A percentile compares a stretch with the other conserved stretches of the same genome.
Conservation (phyloP, 2,797 vertebrate species). For the Cetoscarus ocellatus region DNA sequence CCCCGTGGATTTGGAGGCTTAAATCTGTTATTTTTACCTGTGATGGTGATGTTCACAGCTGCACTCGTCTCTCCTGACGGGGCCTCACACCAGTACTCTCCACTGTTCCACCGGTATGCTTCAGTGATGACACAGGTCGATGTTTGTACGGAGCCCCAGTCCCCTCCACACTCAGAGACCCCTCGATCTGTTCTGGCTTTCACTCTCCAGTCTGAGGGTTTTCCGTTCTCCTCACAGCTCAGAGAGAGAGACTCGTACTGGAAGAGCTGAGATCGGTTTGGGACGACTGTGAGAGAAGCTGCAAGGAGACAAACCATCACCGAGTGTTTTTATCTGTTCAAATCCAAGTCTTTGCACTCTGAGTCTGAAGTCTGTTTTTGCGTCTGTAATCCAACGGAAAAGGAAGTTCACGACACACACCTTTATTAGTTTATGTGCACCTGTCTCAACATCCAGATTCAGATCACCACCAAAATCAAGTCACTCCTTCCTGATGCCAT, state of each 20-base stretch:
- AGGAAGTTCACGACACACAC: no score
- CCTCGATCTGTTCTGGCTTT: background rate
- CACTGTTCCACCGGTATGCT: slow-evolving; percentile 2
- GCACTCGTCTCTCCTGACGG: background rate
- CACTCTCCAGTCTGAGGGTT: background rate
- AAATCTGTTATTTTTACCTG: no score
- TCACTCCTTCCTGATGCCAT: no score
- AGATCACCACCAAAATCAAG: no score
- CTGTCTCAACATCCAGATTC: no score
- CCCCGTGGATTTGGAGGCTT: no score
- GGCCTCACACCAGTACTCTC: slow-evolving; percentile 20
- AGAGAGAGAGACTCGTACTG: slow-evolving; percentile 5
- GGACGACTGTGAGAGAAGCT: slow-evolving; percentile 1
- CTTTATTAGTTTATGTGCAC: no score
- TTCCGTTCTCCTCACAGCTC: background rate
- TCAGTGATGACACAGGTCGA: background rate
- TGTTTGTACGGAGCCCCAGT: background rate
- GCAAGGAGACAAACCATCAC: background rate
- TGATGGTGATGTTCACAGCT: slow-evolving; percentile 4
- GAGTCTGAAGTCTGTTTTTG: no score
- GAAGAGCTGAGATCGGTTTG: slow-evolving; percentile 3
- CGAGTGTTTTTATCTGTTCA: background rate
- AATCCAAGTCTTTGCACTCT: background rate
- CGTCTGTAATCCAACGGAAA: no score
- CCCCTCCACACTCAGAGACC: background rate